Base-by-base conservation (phyloP, 2,888 invertebrate genomes). In the Caenorhabditis plicata region DNA sequence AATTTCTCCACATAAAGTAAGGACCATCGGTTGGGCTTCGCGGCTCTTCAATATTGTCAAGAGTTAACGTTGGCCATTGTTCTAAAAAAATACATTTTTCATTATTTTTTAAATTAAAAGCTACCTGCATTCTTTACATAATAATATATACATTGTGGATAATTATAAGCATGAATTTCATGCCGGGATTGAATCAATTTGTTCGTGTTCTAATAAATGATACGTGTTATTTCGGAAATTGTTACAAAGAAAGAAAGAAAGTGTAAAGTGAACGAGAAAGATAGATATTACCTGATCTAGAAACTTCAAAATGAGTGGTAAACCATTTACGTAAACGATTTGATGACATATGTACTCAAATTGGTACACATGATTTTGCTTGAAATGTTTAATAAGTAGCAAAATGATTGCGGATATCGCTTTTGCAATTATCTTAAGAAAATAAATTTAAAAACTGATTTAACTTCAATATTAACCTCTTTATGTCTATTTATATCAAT, bases 311-410 rank as follows among this genome's bases (percentile, higher is more conserved):
- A 98, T 92, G 61, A 98, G 85, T 0, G 98, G 98, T 83, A 99
- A 94, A 81, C 96, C 98, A 82, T 98, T 98, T 55, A 96, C 96
- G 84, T 96, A 96, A 9, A 98, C 72, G 11, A 77, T 85, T 84
- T 98, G 95, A 83, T 98, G 95, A 1, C 93, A 92, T 89, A 96
- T 92, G 81, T 92, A 96, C 84, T 99, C 98, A 25, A 96, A 98
- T 80, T 99, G 98, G 83, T 95, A 98, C 40, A 96, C 87, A 84
- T 98, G 98, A 84, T 95, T 98, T 38, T 90, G 81, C 84, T 96
- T 96, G 80, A 96, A 92, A 85, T 98, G 95, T 84, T 99, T 99
- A 68, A 98, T 84, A 47, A 96, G 86, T 9, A 96, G 85, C 54
- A 98, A 83, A 48, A 96, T 85, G 71, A 95, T 90, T 15, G 90